Conservation (phyloP, 2,888 invertebrate species). For the Hyalella azteca region DNA sequence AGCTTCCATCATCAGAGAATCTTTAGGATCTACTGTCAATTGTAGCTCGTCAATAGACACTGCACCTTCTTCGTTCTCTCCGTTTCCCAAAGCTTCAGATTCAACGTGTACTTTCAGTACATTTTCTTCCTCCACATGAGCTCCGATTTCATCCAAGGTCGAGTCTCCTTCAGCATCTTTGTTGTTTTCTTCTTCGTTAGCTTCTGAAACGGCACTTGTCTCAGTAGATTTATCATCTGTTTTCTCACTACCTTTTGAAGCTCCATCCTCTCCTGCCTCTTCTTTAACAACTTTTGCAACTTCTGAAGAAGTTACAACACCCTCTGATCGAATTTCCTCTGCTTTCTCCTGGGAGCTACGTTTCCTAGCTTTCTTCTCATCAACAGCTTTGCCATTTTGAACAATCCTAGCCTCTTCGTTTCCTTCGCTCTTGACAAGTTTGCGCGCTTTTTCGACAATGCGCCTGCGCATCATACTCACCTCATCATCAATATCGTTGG, state of each 20-base stretch:
- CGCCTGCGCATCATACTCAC: constrained; percentile 32
- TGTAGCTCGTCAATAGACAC: background rate
- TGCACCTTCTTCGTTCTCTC: background rate
- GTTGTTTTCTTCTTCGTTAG: background rate
- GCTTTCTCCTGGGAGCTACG: background rate
- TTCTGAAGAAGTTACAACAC: background rate
- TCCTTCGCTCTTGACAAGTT: background rate
- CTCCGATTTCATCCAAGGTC: constrained; percentile 1
- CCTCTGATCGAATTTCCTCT: background rate
- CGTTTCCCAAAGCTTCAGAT: background rate
- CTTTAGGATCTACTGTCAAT: background rate
- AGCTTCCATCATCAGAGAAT: background rate
- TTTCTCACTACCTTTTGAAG: background rate
- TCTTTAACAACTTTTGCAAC: background rate
- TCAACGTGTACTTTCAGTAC: background rate
- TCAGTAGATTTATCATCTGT: background rate
- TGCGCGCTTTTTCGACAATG: constrained; percentile 31
- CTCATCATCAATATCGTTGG: constrained; percentile 29
- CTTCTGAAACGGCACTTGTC: too few species aligned
- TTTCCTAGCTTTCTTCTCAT: background rate
- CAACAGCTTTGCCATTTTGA: background rate
- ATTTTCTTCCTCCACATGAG: background rate
- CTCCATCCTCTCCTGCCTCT: background rate
- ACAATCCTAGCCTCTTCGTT: background rate
- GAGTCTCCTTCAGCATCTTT: background rate